Evolutionary conservation across 2,113 vertebrate genomes (phyloP), one percentile per base, ranked within the genome.

Genomic region (Calypte anna): DNA sequence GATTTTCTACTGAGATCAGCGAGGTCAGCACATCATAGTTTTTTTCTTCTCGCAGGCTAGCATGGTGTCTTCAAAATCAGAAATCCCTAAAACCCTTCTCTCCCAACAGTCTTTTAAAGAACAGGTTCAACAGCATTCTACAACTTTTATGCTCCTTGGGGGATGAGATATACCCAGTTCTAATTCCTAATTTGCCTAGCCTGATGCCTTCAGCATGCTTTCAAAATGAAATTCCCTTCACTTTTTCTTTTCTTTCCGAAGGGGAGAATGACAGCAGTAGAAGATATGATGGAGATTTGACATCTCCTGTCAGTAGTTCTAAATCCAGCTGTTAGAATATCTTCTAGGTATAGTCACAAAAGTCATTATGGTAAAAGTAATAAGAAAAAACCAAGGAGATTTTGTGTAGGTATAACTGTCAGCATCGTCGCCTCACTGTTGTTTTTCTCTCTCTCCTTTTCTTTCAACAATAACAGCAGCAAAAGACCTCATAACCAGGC

Each of bases 401-500:
- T 90, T 76, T 62, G 12, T 84, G 48, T 58, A 19, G 50, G 3
- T 58, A 0, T 58, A 59, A 28, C 21, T 74, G 16, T 55, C n/a
- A 51, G 48, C 51, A 40, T 50, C 53, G 19, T 62, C 51, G 10
- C 3, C 0, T 55, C 40, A 8, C 57, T 74, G 30, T 27, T 43
- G 62, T 44, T 72, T 46, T 51, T 8, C 9, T 5, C 15, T 58
- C 17, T 79, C 30, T 81, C 48, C 4, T 79, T 62, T 72, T n/a
- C 25, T 73, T 73, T 36, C 58, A 83, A 79, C 19, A 28, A 9
- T n/a, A 67, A 95, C 4, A 98, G 98, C 97, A 91, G 99, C 98
- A 93, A 99, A 98, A 98, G 98, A 97, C 90, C 98, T 99, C 68
- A 98, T 99, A 85, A 98, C 95, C 91, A 98, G 97, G 93, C 97